Evolutionary conservation across 2,888 invertebrate genomes (phyloP), one percentile per base, ranked within the genome.

Genomic region (Formica aserva): DNA sequence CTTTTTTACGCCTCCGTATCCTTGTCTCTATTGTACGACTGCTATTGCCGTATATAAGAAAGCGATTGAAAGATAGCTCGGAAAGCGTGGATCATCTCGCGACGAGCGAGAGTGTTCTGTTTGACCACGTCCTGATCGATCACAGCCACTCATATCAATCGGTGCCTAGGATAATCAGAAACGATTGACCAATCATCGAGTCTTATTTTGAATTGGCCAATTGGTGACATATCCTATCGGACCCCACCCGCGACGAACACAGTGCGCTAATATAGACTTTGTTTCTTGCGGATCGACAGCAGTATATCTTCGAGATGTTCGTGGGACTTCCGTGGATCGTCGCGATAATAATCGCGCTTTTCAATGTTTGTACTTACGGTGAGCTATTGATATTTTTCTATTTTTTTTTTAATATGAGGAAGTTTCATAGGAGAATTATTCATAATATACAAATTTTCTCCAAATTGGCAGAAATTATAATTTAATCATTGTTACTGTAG

Each of bases 21-120:
- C n/a, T 72, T 45, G 57, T 71, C 41, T 57, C 22, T 32, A 45
- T 78, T 45, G 8, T 18, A 29, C 41, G 57, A 41, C 35, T 66
- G 15, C 26, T 77, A 45, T 60, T 45, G 22, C 9, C 72, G 55
- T 78, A 78, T 78, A 72, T 78, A 78, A 72, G 45, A 78, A 78
- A 60, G 75, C 75, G 22, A 78, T 32, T 15, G 41, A 32, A 60
- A 45, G 60, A 45, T 22, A 8, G 3, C 22, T 41, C 18, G 57
- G 32, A 78, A 71, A 78, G 26, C 32, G 72, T 5, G 41, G 72
- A 78, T 76, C n/a, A 45, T 18, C 32, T 78, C 18, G 35, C 32
- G 9, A 63, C 75, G 5, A 77, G 32, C 32, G 6, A 5, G 32
- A 35, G 6, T 6, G 4, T 35, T 35, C 32, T 35, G 32, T 35